Evolutionary conservation across 2,797 vertebrate genomes (phyloP).

Genomic region (Sorex maritimensis): DNA sequence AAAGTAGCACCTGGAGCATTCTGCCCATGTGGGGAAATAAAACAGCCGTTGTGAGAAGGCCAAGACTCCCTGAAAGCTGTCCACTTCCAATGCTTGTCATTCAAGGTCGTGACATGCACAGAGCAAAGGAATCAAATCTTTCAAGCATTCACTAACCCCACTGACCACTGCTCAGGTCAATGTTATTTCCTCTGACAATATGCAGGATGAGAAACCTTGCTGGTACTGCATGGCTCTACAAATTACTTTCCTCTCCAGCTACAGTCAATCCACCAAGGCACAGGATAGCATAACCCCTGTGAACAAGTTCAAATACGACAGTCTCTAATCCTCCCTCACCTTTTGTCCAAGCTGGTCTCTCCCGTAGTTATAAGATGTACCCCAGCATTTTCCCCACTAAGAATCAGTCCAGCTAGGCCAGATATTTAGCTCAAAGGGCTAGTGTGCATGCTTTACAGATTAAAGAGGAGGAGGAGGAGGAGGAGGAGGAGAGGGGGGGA

Average conservation of each 20-base stretch:
- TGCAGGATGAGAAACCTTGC: constrained; percentile 20
- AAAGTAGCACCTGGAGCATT: constrained; percentile 5
- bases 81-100: background rate
- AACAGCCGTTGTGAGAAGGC: background rate
- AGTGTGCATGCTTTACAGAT: too few species aligned
- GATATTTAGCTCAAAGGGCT: too few species aligned
- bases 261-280: background rate
- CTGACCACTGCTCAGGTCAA: constrained; percentile 36
- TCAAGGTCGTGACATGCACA: background rate
- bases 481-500: too few species aligned
- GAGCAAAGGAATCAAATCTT: background rate
- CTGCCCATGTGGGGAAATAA: background rate
- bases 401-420: constrained; percentile 1
- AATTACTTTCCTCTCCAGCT: constrained; percentile 20
- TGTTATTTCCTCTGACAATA: constrained; percentile 3
- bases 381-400: constrained; percentile 32
- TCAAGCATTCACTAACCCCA: background rate
- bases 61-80: background rate
- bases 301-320: constrained; percentile 61
- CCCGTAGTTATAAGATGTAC: constrained; percentile 1
- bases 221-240: background rate
- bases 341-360: constrained; percentile 49
- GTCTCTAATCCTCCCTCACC: constrained; percentile 18
- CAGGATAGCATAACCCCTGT: constrained; percentile 44
- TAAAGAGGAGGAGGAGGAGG: too few species aligned